These are phyloP conservation scores for Archips xylosteana DNA, from an alignment of 2,888 invertebrate species.

Conservation along the genomic window DNA sequence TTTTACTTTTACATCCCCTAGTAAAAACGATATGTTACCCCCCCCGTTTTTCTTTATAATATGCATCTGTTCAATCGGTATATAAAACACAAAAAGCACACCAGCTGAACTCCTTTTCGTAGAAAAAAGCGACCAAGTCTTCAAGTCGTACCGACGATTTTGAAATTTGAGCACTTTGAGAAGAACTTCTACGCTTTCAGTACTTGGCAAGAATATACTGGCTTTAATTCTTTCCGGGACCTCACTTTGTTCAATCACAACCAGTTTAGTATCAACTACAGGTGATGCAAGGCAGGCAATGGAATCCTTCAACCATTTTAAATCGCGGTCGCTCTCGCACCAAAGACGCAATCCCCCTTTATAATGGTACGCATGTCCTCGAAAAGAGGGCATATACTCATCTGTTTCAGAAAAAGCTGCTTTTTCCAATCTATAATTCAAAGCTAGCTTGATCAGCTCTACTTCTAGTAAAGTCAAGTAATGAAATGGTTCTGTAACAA, in stretches of 20 bases:
- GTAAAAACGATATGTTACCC: conserved; percentile 18
- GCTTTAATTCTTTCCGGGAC: conserved; percentile 21
- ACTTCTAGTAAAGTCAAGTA: conserved; percentile 27
- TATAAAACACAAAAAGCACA: conserved; percentile 22
- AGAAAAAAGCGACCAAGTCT: conserved; percentile 28
- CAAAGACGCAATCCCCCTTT: conserved; percentile 27
- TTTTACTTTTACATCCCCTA: conserved; percentile 21
- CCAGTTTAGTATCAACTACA: conserved; percentile 8
- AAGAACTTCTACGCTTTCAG: background rate
- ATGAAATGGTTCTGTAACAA: conserved; percentile 23
- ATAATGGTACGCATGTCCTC: conserved; percentile 19
- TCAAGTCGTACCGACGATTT: conserved; percentile 28
- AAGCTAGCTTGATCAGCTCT: conserved; percentile 19
- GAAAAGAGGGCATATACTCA: conserved; percentile 28
- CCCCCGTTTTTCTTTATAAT: conserved; percentile 8
- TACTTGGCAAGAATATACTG: background rate
- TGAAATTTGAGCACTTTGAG: conserved; percentile 25
- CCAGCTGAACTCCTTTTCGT: background rate
- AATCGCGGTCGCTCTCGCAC: conserved; percentile 35
- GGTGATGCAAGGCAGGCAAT: conserved; percentile 12
- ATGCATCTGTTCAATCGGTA: conserved; percentile 23
- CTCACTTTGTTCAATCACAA: conserved; percentile 8
- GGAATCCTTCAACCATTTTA: conserved; percentile 32
- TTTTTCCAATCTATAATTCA: conserved; percentile 20
- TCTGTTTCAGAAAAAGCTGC: background rate